Base-by-base conservation (phyloP, 2,113 vertebrate species). In the Microcebus jonahi region DNA sequence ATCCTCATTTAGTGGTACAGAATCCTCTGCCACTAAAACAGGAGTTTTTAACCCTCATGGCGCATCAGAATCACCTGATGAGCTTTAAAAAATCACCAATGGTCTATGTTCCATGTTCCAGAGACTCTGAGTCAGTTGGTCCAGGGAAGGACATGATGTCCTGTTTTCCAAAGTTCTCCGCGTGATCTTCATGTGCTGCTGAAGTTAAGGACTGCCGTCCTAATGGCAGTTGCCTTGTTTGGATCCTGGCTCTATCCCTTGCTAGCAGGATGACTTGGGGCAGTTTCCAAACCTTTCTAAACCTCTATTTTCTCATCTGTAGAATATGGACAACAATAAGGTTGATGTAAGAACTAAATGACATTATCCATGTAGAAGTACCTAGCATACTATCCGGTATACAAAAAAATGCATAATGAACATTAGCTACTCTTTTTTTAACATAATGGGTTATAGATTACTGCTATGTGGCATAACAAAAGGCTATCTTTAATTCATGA, bases 381-480 rank as follows among this genome's bases (percentile, higher is more conserved):
- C 53, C 59, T 36, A 57, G 25, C 65, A 36, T 25, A 50, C 80
- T 20, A 23, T 39, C 71, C 59, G 39, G 23, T 73, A 55, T 23
- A 31, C 29, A 77, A n/a, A 77, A 79, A 71, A 48, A 61, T 77
- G 39, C 15, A 20, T 50, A 48, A 71, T 77, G 80, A 87, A 83
- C 50, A 70, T 31, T 48, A 84, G 42, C 18, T 77, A 11, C 45
- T 73, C 50, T 67, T 91, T 45, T 93, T 93, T 50, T 14, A 76
- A 59, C 42, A 42, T 36, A 7, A 5, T 10, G 20, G n/a, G 27
- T 67, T 96, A 86, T 75, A 31, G 77, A 70, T 84, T 86, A 71
- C 31, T 92, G 61, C 76, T 88, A 8, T 11, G 31, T 95, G 53
- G n/a, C 82, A 67, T 85, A 88, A 77, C 65, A 89, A 88, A 96